Evolutionary conservation across 2,888 invertebrate species (phyloP).

Genomic region (Spodoptera littoralis): DNA sequence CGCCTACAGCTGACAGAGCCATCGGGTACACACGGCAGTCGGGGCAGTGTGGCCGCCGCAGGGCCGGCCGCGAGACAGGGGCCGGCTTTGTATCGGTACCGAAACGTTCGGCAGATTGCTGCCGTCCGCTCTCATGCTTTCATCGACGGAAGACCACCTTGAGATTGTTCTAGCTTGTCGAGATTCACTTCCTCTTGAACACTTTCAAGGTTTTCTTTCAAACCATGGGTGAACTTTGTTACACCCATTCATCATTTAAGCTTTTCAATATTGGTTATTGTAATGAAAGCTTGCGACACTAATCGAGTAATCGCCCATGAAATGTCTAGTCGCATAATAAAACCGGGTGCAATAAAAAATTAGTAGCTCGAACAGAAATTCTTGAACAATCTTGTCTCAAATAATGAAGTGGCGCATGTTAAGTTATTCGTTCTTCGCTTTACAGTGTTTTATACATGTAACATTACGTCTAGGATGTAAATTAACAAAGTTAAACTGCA

Average conservation of each 20-base stretch:
- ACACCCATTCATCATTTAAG: conserved; percentile 19
- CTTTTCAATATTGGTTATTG: conserved; percentile 26
- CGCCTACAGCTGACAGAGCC: conserved; percentile 2
- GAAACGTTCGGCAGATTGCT: not conserved
- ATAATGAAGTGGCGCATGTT: conserved; percentile 20
- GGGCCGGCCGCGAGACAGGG: too few relatives aligned
- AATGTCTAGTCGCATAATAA: conserved; percentile 62
- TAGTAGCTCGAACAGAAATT: conserved; percentile 14
- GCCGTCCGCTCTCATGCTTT: not conserved
- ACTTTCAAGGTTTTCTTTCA: conserved; percentile 22
- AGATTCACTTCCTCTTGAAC: not conserved
- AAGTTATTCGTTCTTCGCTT: conserved; percentile 27
- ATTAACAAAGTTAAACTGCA: conserved; percentile 9
- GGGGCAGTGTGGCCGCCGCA: conserved; percentile 4
- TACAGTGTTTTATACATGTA: conserved; percentile 27
- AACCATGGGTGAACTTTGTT: conserved; percentile 13
- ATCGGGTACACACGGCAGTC: conserved; percentile 7
- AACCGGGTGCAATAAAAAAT: conserved; percentile 47
- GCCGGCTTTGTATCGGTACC: not conserved
- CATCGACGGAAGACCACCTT: not conserved
- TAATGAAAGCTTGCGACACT: conserved; percentile 24
- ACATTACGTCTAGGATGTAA: conserved; percentile 21
- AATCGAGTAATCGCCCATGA: conserved; percentile 26
- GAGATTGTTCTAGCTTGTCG: not conserved
- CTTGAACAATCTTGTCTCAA: conserved; percentile 30